Evolutionary conservation across 2,888 invertebrate genomes (phyloP).

Genomic region (Caenorhabditis sp.): DNA sequence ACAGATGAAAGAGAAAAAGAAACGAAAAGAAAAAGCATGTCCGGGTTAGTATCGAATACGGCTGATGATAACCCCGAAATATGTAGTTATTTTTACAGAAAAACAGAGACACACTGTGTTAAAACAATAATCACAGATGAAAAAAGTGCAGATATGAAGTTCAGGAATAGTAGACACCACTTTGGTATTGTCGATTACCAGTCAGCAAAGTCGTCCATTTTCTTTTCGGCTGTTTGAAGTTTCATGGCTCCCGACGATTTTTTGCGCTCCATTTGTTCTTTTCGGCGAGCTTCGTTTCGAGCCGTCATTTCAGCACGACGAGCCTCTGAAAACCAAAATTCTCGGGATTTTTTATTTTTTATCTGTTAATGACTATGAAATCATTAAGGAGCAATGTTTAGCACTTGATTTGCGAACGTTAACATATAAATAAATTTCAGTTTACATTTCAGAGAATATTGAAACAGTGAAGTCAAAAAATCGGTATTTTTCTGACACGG

Average conservation of each 20-base stretch:
- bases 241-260: constrained; percentile 58
- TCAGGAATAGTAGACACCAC: not conserved
- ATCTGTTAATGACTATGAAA: too few relatives aligned
- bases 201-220: constrained; percentile 51
- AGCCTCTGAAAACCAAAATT: too few relatives aligned
- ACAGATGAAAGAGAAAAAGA: constrained; percentile 5
- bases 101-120: constrained; percentile 13
- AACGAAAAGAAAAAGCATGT: constrained; percentile 1
- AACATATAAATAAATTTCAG: too few relatives aligned
- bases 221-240: constrained; percentile 38
- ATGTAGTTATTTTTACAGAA: too few relatives aligned
- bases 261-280: constrained; percentile 51
- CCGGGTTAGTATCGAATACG: not conserved
- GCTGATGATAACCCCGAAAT: too few relatives aligned
- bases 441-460: too few relatives aligned
- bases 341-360: too few relatives aligned
- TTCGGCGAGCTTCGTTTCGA: constrained; percentile 53
- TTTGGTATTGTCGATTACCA: constrained; percentile 22
- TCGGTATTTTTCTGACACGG: too few relatives aligned
- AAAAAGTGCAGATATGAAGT: constrained; percentile 6
- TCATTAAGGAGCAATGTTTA: too few relatives aligned
- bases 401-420: too few relatives aligned
- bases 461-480: too few relatives aligned
- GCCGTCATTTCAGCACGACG: constrained; percentile 54
- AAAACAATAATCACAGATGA: constrained; percentile 17